Base-by-base conservation (phyloP, 2,888 invertebrate species). In the Epirrhoe tristata region DNA sequence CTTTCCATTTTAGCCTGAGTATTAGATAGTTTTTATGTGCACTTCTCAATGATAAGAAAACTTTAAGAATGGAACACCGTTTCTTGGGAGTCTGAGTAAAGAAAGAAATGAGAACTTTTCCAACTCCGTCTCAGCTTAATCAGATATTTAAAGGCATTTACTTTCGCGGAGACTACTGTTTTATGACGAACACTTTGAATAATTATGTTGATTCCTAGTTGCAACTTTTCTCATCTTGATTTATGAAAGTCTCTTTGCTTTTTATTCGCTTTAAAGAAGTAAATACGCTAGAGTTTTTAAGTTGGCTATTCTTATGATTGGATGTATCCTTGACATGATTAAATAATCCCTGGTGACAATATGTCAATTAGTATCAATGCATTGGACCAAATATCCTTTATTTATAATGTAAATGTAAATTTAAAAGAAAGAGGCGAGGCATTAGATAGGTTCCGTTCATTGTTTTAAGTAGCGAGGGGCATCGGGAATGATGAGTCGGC, bases 361-460 rank as follows among this genome's bases (percentile, higher is more conserved):
- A 43, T 7, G 36, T 7, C 10, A 43, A 5, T 10, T 43, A 12
- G 4, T 43, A 43, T 43, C 39, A 43, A 43, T 12, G 39, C 12
- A 43, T 43, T 34, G 50, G 34, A 58, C 50, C 5, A 17, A 34
- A 48, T 16, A n/a, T 32, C 39, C 39, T 43, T 43, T 17, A 16
- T 67, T 54, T 61, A 67, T 64, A 60, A 61, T 48, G 50, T 48
- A 63, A 60, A 61, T 48, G 50, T 48, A 63, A 67, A 66, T 70
- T 63, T 60, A 58, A 64, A 70, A 69, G 74, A 70, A 69, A 64
- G 77, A 79, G 76, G 76, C 76, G 79, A 76, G 81, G 73, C 82
- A 84, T 84, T 85, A 82, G 80, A 81, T 80, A 85, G 81, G 85
- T 84, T 85, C 84, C 84, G 85, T 81, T 84, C 83, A 89, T 89